phyloP scores from a whole-genome alignment of 2,888 invertebrate species.

The Eutolmus rufibarbis region DNA sequence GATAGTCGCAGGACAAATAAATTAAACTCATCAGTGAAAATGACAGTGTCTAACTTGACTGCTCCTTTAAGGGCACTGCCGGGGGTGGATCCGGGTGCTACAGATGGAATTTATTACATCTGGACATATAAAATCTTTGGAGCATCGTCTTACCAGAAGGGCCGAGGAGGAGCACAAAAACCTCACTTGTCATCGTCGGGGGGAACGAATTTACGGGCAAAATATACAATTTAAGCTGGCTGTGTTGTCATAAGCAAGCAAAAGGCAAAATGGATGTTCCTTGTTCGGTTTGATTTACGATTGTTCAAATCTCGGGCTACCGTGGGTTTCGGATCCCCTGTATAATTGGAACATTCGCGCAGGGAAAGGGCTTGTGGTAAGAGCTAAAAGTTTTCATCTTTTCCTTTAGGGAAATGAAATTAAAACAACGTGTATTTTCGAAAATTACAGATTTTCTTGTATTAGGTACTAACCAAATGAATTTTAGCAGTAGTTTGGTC shows the following conservation, averaged over 20 bases:
- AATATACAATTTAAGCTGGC: slow-evolving; percentile 45
- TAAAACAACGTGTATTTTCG: neutral
- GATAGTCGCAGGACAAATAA: neutral
- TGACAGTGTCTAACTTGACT: slow-evolving; percentile 1
- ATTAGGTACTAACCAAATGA: neutral
- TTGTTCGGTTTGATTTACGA: slow-evolving; percentile 44
- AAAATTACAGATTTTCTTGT: neutral
- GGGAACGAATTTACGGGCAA: slow-evolving; percentile 40
- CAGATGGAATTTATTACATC: neutral
- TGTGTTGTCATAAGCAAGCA: slow-evolving; percentile 44
- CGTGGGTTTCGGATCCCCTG: neutral
- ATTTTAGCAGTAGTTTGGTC: no score
- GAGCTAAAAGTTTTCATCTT: neutral
- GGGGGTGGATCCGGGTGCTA: neutral
- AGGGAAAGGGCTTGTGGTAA: neutral
- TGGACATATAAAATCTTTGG: slow-evolving; percentile 17
- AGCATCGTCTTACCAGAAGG: slow-evolving; percentile 41
- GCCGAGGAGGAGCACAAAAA: slow-evolving; percentile 19
- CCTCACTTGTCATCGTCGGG: neutral
- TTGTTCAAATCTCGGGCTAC: slow-evolving; percentile 36
- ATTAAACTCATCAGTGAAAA: neutral
- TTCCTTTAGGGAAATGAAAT: neutral
- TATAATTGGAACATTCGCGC: neutral
- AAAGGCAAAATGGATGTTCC: slow-evolving; percentile 43
- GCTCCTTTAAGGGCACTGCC: neutral